Evolutionary conservation across 1,140 invertebrate species (phyloP), one percentile per base, ranked within the genome.

Genomic region (Philopotamus ludificatus): DNA sequence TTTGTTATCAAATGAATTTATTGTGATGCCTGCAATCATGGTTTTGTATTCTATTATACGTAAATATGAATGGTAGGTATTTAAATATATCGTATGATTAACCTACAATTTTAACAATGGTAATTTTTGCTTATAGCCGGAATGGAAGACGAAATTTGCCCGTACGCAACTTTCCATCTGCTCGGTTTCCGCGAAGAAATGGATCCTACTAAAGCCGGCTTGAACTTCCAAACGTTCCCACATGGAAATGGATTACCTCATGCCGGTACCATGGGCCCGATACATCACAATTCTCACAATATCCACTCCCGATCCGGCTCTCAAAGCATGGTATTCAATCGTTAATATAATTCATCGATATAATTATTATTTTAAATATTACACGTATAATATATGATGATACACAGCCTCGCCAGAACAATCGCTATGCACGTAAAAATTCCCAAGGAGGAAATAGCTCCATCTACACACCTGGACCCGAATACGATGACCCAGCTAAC

Each of bases 121-220:
- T 44, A 44, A 1, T 3, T 55, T n/a, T n/a, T 26, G 53, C n/a
- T 7, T 63, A 54, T 49, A 58, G 63, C 81, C 91, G 92, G 92
- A 77, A 92, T 93, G 86, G 93, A 95, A 76, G 93, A 95, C 79
- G 93, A 95, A 76, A 95, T 95, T 75, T 94, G 92, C 78, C 93
- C 93, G 10, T 95, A 95, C 78, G 93, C 93, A 1, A 95, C 93
- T 12, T 95, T 95, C 88, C 93, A 95, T 76, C 82, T 95, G 70
- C 84, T 95, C 50, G 93, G 93, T 70, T 95, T 95, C 88, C 89
- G 93, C 68, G 93, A 95, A 76, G 93, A 95, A 85, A 94, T 94
- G 91, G 92, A 94, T 76, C 92, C 92, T 15, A 89, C 84, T 75
- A 93, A 93, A 79, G 89, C 90, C 21, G 69, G 69, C 18, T 86